Conservation (phyloP, 2,888 invertebrate genomes). For the Dendrolimus pini region DNA sequence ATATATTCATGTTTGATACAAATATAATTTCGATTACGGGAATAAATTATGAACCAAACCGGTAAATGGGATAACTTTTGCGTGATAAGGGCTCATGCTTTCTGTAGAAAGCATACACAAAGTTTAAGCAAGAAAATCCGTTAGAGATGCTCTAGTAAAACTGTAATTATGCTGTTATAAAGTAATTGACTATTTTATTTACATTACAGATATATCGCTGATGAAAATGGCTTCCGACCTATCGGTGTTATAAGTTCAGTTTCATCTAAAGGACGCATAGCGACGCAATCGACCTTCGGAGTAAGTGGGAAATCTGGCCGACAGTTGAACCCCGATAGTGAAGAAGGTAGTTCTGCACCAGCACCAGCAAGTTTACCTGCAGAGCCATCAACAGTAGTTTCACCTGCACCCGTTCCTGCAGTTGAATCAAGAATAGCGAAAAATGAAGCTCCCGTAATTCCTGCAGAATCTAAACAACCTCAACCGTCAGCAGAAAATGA, state of each 20-base stretch:
- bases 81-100: too few species aligned
- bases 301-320: conserved; percentile 29
- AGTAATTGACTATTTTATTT: conserved; percentile 1
- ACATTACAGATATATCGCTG: conserved; percentile 78
- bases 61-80: too few species aligned
- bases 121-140: too few species aligned
- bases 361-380: conserved; percentile 7
- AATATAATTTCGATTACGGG: too few species aligned
- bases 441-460: neutral
- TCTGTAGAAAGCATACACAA: too few species aligned
- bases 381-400: conserved; percentile 5
- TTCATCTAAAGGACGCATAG: conserved; percentile 58
- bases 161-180: too few species aligned
- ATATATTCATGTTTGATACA: too few species aligned
- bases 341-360: conserved; percentile 25
- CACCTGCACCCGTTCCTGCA: conserved; percentile 4
- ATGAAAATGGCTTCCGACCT: conserved; percentile 84
- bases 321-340: conserved; percentile 30
- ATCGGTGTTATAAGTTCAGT: conserved; percentile 71
- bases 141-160: too few species aligned
- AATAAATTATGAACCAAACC: too few species aligned
- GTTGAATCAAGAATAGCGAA: conserved; percentile 1
- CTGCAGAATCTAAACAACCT: neutral
- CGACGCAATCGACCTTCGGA: conserved; percentile 3
- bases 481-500: neutral